Evolutionary conservation across 2,113 vertebrate species (phyloP), one percentile per base, ranked within the genome.

Genomic region (western clawed frog (Xenopus tropicalis)): DNA sequence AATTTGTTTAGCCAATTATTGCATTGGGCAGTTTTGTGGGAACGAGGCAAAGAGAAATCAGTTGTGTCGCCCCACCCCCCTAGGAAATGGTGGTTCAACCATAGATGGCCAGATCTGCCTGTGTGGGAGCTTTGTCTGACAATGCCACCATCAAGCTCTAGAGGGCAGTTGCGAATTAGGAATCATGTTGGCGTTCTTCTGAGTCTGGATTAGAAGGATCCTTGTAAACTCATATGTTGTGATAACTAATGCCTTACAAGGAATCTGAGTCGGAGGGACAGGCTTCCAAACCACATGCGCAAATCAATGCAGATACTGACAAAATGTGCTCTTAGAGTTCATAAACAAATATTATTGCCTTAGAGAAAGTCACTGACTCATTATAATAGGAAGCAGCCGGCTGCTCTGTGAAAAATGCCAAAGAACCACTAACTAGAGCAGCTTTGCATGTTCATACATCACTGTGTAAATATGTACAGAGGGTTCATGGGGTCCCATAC

Each of bases 101-200:
- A 37, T 37, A 37, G 29, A 37, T 37, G 29, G 29, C 29, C 29
- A 37, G 29, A 37, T 37, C 29, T 37, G 29, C 29, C 29, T 37
- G 6, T 37, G 29, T 37, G 29, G 6, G 6, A 37, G 29, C 29
- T 37, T 37, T 5, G 29, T 37, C 46, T 17, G 46, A 48, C 46
- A 48, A 48, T 48, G 46, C 46, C 46, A 48, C 46, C 46, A 48
- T 14, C 46, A 25, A 56, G 58, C 72, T 52, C 72, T 69, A 75
- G 72, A 29, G 44, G 72, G 72, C 72, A 74, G 65, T 14, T 54
- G 56, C 54, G 46, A 44, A 75, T 51, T 43, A 75, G 4, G 19
- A 48, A 48, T 48, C 4, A 13, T 23, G 29, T 6, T 25, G 22
- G 14, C 21, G 46, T 19, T 22, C n/a, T n/a, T 24, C 1, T 56